Conservation (phyloP, 2,888 invertebrate genomes). For the Erebia epiphron region DNA sequence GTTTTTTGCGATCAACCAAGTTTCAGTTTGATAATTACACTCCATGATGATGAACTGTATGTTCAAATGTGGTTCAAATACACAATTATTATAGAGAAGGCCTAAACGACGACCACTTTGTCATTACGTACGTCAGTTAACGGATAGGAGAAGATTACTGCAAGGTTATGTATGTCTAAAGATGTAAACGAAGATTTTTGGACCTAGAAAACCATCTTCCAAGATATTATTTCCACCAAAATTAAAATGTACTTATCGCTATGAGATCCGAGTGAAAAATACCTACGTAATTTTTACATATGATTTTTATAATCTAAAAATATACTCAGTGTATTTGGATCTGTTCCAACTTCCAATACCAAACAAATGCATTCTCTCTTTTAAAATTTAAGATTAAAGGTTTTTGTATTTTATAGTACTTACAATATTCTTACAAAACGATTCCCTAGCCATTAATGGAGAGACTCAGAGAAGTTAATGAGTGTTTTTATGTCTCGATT, state of each 20-base stretch:
- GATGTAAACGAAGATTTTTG: not conserved
- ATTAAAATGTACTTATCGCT: not conserved
- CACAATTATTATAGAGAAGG: no score
- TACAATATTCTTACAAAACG: constrained; percentile 17
- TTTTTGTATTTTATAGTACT: constrained; percentile 1
- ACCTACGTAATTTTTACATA: not conserved
- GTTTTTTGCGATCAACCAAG: no score
- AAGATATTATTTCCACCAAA: not conserved
- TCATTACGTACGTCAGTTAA: no score
- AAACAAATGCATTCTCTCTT: constrained; percentile 15
- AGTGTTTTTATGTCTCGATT: constrained; percentile 31
- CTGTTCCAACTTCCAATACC: constrained; percentile 11
- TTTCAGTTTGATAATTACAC: no score
- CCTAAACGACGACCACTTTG: no score
- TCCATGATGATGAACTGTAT: no score
- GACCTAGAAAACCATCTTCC: not conserved
- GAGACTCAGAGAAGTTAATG: constrained; percentile 29
- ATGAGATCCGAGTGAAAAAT: not conserved
- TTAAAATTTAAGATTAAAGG: constrained; percentile 9
- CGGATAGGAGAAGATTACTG: not conserved
- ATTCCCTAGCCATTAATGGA: constrained; percentile 30
- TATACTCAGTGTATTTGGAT: constrained; percentile 11
- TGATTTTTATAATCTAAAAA: constrained; percentile 13
- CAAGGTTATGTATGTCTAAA: no score
- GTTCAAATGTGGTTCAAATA: no score